A percentile compares a stretch with the other conserved stretches of the same genome.
phyloP scores from a whole-genome alignment of 2,113 vertebrate genomes.

The Acanthochromis polyacanthus region DNA sequence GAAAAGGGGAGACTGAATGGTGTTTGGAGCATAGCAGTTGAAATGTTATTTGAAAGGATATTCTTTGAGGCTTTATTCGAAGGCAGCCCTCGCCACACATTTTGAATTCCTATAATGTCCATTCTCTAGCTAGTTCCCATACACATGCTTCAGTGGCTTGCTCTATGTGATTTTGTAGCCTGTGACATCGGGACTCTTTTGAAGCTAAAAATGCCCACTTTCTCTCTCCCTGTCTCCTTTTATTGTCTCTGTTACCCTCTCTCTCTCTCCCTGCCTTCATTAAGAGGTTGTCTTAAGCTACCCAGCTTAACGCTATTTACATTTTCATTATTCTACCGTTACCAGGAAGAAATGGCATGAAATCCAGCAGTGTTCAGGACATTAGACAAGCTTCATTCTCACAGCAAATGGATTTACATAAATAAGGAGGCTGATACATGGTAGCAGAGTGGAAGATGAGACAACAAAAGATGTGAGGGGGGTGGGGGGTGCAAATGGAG shows the following conservation, averaged over 20 bases:
- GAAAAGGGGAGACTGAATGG: constrained; percentile 41
- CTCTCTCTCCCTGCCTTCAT: constrained; percentile 70
- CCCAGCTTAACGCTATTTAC: constrained; percentile 84
- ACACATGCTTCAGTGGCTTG: constrained; percentile 40
- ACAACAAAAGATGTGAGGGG: constrained; percentile 50
- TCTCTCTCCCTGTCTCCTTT: constrained; percentile 15
- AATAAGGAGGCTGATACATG: constrained; percentile 80
- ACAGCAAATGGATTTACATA: constrained; percentile 83
- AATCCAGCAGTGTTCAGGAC: constrained; percentile 82
- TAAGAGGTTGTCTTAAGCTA: constrained; percentile 83
- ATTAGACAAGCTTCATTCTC: constrained; percentile 85
- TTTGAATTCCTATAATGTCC: constrained; percentile 52
- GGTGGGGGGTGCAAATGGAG: constrained; percentile 9
- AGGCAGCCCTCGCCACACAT: constrained; percentile 49
- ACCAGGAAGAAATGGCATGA: constrained; percentile 82
- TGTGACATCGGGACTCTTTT: constrained; percentile 55
- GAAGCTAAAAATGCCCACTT: constrained; percentile 57
- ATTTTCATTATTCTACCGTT: constrained; percentile 84
- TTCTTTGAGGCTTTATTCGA: constrained; percentile 43
- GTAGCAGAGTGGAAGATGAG: constrained; percentile 50
- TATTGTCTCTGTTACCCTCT: constrained; percentile 16
- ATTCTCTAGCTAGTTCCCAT: constrained; percentile 58
- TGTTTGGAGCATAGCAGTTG: constrained; percentile 40
- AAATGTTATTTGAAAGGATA: constrained; percentile 54
- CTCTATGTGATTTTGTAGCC: constrained; percentile 57